A percentile compares a stretch with the other conserved stretches of the same genome.
These are phyloP conservation scores for Poeciliopsis infans DNA, from an alignment of 2,797 vertebrate species.

Conservation along the genomic window DNA sequence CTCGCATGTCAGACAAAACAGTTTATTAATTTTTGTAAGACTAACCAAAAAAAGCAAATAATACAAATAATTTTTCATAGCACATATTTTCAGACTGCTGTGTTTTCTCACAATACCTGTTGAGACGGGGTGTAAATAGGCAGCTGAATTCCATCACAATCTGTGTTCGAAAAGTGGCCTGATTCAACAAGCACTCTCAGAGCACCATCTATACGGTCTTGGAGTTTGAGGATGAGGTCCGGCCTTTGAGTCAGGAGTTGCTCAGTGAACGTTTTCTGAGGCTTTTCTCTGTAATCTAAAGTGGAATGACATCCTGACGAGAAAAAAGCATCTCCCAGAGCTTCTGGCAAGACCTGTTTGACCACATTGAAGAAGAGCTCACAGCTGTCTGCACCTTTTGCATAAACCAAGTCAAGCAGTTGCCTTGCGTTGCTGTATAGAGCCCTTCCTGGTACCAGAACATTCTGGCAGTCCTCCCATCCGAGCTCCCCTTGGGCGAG, in stretches of 20 bases:
- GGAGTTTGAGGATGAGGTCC: constrained; percentile 75
- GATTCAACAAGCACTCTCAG: constrained; percentile 68
- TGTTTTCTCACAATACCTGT: constrained; percentile 75
- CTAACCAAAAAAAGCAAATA: background rate
- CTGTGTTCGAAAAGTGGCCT: constrained; percentile 77
- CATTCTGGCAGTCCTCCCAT: constrained; percentile 86
- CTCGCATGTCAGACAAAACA: background rate
- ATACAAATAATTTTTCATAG: background rate
- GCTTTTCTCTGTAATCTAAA: constrained; percentile 20
- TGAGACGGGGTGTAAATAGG: constrained; percentile 84
- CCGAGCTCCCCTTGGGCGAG: constrained; percentile 79
- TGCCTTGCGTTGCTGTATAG: constrained; percentile 76
- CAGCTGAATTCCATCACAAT: constrained; percentile 81
- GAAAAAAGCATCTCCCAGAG: constrained; percentile 44
- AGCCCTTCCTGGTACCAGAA: constrained; percentile 69
- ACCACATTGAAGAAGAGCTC: constrained; percentile 73
- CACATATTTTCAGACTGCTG: background rate
- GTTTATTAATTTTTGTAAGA: background rate
- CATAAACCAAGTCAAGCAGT: constrained; percentile 81
- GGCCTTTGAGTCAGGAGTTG: constrained; percentile 79
- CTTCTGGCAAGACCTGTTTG: constrained; percentile 70
- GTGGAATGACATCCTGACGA: constrained; percentile 35
- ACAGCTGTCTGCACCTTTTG: constrained; percentile 80
- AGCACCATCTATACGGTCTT: constrained; percentile 70
- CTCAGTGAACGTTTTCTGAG: constrained; percentile 37